Conservation (phyloP, 2,888 invertebrate genomes). For the Tigriopus californicus region DNA sequence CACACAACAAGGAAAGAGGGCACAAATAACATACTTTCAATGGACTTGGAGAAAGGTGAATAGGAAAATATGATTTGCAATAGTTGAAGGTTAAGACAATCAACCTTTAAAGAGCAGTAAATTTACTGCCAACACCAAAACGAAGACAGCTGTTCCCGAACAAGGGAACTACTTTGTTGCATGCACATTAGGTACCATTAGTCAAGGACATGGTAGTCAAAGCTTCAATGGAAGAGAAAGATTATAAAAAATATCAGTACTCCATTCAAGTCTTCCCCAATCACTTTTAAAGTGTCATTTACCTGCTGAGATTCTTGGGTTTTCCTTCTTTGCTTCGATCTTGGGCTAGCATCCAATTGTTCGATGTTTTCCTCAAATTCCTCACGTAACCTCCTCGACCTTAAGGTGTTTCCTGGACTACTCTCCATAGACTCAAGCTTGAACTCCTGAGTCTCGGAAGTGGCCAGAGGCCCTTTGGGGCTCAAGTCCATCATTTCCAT, state of each 20-base stretch:
- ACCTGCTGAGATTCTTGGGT: not conserved
- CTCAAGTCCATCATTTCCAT: not conserved
- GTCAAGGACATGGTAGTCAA: too few relatives aligned
- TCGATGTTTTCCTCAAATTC: not conserved
- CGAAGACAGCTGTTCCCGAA: too few relatives aligned
- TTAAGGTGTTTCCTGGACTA: conserved; percentile 3
- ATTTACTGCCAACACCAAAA: too few relatives aligned
- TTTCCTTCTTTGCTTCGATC: not conserved
- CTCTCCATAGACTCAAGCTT: conserved; percentile 6
- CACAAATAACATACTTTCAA: too few relatives aligned
- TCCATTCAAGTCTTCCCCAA: too few relatives aligned
- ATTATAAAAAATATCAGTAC: too few relatives aligned
- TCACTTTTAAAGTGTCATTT: too few relatives aligned
- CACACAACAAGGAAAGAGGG: not conserved
- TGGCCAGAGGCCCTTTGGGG: not conserved
- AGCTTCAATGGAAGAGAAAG: too few relatives aligned
- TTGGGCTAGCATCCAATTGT: conserved; percentile 1
- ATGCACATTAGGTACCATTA: too few relatives aligned
- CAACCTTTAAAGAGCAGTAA: not conserved
- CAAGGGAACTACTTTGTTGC: too few relatives aligned
- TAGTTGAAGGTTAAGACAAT: too few relatives aligned
- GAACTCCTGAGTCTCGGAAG: not conserved
- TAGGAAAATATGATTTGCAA: too few relatives aligned
- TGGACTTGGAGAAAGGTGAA: not conserved
- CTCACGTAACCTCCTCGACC: not conserved